Evolutionary conservation across 2,797 vertebrate genomes (phyloP), one percentile per base, ranked within the genome.

Genomic region (Aulostomus chinensis): DNA sequence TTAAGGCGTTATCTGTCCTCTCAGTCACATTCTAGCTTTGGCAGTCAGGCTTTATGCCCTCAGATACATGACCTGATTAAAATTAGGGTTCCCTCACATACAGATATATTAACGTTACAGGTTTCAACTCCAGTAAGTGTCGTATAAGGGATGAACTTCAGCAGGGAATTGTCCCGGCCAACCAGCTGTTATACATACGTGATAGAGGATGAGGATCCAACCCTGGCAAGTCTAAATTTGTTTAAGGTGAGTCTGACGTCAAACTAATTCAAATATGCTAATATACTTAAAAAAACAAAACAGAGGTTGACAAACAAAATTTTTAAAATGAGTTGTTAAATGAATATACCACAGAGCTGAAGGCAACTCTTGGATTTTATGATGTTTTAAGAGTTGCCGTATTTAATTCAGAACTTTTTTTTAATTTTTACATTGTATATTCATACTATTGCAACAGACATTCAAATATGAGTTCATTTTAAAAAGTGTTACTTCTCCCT

Each of bases 181-280:
- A 88, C 62, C 69, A 89, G 76, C 26, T 83, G 66, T 61, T 92
- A 93, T 12, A 81, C 78, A 0, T 91, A 86, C 21, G 87, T 93
- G 52, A 80, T 90, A 24, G 84, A 88, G 17, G 82, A 89, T n/a
- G 86, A 89, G 0, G 78, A 90, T 29, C 21, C 47, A 31, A 16
- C 64, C 13, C 18, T 80, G 79, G 68, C 76, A 1, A 60, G 16
- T 26, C 21, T 31, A 12, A 82, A 85, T 60, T 60, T 87, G 9
- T 87, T 91, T 15, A 73, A 91, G 84, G 87, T 89, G 40, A 84
- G 54, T 6, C 6, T 43, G 2, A 12, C 20, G 14, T 10, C 1
- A 12, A 50, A 16, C n/a, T 18, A 17, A 10, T n/a, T n/a, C n/a
- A n/a, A n/a, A n/a, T n/a, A n/a, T n/a, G n/a, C n/a, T n/a, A n/a